Evolutionary conservation across 2,113 vertebrate species (phyloP).

Genomic region (Odocoileus virginianus): DNA sequence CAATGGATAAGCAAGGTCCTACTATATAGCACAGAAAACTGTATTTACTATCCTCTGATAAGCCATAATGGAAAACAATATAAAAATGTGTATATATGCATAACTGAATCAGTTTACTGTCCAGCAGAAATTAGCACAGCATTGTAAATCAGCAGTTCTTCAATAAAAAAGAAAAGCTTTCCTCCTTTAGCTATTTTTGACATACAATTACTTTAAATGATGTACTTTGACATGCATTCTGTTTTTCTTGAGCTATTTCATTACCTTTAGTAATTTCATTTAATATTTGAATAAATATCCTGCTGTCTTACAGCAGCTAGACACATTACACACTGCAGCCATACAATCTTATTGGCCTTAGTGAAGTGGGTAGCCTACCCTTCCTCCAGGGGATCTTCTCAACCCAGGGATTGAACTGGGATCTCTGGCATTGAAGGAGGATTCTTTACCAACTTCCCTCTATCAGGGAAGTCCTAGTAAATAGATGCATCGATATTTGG

Average conservation of each 20-base stretch:
- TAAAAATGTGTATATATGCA: no score
- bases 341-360: conserved; percentile 46
- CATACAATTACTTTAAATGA: background rate
- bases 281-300: conserved; percentile 46
- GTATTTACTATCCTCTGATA: no score
- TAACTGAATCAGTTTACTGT: no score
- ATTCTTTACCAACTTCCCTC: no score
- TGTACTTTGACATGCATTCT: conserved; percentile 24
- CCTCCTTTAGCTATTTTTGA: background rate
- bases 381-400: no score
- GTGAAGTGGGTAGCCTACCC: background rate
- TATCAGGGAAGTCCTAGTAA: background rate
- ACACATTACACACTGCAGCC: conserved; percentile 57
- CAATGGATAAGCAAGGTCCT: background rate
- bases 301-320: conserved; percentile 19
- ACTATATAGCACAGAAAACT: no score
- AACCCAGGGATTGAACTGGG: no score
- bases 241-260: background rate
- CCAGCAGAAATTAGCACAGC: no score
- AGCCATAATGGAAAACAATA: no score
- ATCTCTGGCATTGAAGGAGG: no score
- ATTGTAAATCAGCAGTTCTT: no score
- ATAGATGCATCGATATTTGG: conserved; percentile 55
- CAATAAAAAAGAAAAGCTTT: no score
- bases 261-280: conserved; percentile 37